Evolutionary conservation across 2,797 vertebrate genomes (phyloP), one percentile per base, ranked within the genome.

Genomic region (Esox lucius): DNA sequence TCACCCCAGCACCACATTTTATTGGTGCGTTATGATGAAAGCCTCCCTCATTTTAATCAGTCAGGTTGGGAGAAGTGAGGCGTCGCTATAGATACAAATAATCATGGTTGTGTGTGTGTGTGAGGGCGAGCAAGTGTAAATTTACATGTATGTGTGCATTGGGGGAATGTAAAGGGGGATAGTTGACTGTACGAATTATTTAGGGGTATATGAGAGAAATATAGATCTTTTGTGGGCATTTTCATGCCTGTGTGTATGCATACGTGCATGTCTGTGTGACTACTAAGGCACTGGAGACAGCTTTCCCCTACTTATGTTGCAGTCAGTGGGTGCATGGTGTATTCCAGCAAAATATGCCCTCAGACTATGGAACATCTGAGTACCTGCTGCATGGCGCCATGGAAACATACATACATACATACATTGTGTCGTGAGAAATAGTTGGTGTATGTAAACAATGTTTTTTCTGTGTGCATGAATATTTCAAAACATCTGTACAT

Each of bases 1-100:
- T 71, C 66, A 73, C 49, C 35, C 35, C 64, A 64, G 73, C 48
- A 72, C 75, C 73, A 83, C 67, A 74, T 85, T 82, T 76, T 72
- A 84, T 86, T 65, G 73, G 56, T 75, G 42, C 9, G 33, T 80
- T 71, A n/a, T 65, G 42, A 78, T 73, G 67, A 80, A 78, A 82
- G 78, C 74, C 61, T 78, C 67, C 73, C 68, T 68, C 68, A n/a
- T n/a, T n/a, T n/a, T n/a, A 72, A 59, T 26, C 42, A 53, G 53
- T 61, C 70, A 74, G 70, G 72, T n/a, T 49, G 70, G 65, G 39
- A 62, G 61, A 71, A 46, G 48, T 65, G 73, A 78, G 59, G 77
- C 42, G 61, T 62, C 65, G 62, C 46, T 22, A 68, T 70, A 56
- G 66, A 81, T 42, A 74, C 68, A 78, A 64, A 69, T 71, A 51